Conservation (phyloP, 2,113 vertebrate genomes). For the Spheniscus mendiculus region DNA sequence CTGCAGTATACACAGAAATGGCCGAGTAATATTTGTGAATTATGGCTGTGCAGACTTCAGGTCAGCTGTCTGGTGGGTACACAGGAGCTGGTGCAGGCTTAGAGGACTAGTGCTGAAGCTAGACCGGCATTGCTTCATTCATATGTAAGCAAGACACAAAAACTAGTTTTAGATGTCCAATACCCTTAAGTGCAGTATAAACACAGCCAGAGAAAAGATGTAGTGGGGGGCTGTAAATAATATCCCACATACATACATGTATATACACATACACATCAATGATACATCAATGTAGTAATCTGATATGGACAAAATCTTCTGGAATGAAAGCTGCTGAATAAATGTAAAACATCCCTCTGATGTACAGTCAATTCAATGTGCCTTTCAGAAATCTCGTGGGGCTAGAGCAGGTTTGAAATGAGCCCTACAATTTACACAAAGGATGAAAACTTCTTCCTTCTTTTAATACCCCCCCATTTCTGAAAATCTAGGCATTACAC, state of each 20-base stretch:
- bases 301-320: not conserved
- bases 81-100: accelerated
- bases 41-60: too few species aligned
- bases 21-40: not conserved
- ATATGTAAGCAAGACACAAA: not conserved
- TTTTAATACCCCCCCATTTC: not conserved
- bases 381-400: not conserved
- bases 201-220: not conserved
- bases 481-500: not conserved
- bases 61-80: not conserved
- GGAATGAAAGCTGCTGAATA: not conserved
- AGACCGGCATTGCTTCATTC: not conserved
- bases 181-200: not conserved
- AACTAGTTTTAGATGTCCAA: not conserved
- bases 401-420: not conserved
- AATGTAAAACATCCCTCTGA: not conserved
- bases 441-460: not conserved
- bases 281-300: not conserved
- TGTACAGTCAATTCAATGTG: not conserved
- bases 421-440: not conserved
- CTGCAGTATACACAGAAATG: not conserved
- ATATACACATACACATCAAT: too few species aligned
- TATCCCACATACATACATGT: not conserved
- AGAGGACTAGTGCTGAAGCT: not conserved
- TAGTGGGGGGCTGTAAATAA: not conserved